These are phyloP conservation scores for Sternarchorhynchus goeldii DNA, from an alignment of 2,797 vertebrate species.

Conservation along the genomic window DNA sequence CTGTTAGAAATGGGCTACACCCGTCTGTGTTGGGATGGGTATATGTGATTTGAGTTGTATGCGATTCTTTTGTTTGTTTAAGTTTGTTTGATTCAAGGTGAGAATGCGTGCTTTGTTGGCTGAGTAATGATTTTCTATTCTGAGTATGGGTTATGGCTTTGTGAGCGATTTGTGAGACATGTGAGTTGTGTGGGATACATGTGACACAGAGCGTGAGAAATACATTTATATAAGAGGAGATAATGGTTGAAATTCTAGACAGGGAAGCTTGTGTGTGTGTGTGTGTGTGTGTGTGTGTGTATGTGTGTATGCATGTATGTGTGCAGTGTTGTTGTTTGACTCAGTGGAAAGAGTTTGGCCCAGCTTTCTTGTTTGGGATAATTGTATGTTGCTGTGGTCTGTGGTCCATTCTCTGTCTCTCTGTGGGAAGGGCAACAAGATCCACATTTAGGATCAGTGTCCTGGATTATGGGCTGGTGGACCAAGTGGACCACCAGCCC, in stretches of 20 bases:
- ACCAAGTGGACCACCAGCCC: conserved; percentile 29
- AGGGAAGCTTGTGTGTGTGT: conserved; percentile 37
- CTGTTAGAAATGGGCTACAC: not conserved
- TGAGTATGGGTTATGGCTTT: conserved; percentile 15
- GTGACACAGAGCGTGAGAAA: not conserved
- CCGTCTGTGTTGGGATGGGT: conserved; percentile 1
- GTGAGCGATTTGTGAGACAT: conserved; percentile 7
- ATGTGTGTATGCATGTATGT: conserved; percentile 20
- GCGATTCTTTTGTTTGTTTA: conserved; percentile 3
- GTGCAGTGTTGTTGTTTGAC: conserved; percentile 65
- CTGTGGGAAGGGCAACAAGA: conserved; percentile 75
- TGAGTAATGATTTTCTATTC: conserved; percentile 18
- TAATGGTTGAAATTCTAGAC: not conserved
- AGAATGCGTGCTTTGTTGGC: conserved; percentile 9
- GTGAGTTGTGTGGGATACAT: not conserved
- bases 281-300: conserved; percentile 14
- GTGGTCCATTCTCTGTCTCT: conserved; percentile 82
- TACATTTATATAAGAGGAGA: conserved; percentile 4
- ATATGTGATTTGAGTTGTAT: conserved; percentile 1
- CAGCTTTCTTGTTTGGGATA: conserved; percentile 82
- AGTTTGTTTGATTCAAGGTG: conserved; percentile 12
- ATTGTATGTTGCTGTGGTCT: conserved; percentile 79
- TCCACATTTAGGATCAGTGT: conserved; percentile 78
- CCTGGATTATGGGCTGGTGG: conserved; percentile 47
- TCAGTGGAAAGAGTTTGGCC: conserved; percentile 75